These are phyloP conservation scores for Gymnodraco acuticeps DNA, from an alignment of 2,797 vertebrate species.

Conservation along the genomic window DNA sequence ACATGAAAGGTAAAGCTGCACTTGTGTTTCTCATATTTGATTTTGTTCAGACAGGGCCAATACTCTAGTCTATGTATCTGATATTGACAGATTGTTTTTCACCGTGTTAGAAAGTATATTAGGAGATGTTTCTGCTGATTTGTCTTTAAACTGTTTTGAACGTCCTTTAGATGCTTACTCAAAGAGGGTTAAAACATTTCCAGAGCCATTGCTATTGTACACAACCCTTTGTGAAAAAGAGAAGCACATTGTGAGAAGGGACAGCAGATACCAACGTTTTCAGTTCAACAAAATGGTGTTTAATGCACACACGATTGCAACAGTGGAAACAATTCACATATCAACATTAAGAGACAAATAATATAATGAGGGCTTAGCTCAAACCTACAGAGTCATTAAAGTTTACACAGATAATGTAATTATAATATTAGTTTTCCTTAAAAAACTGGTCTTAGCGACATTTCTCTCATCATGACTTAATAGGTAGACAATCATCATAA, in stretches of 20 bases:
- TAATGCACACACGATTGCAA: background rate
- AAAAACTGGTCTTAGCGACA: background rate
- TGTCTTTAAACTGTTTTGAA: background rate
- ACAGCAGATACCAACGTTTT: background rate
- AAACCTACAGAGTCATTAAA: background rate
- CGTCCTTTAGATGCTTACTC: background rate
- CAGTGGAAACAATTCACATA: background rate
- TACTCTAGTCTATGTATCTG: background rate
- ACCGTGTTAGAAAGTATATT: background rate
- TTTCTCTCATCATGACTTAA: background rate
- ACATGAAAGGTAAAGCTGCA: constrained; percentile 1
- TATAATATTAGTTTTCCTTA: background rate
- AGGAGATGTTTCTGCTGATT: constrained; percentile 6
- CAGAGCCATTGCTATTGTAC: background rate
- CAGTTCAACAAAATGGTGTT: constrained; percentile 3
- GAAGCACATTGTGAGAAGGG: constrained; percentile 10
- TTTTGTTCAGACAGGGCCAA: background rate
- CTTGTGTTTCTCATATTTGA: background rate
- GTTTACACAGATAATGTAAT: background rate
- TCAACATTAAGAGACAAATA: background rate
- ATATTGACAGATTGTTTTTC: background rate
- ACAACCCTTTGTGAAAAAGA: background rate
- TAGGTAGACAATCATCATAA: background rate
- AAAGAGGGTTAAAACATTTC: background rate
- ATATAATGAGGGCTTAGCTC: background rate